Evolutionary conservation across 2,797 vertebrate genomes (phyloP).

Genomic region (Karalla daura): DNA sequence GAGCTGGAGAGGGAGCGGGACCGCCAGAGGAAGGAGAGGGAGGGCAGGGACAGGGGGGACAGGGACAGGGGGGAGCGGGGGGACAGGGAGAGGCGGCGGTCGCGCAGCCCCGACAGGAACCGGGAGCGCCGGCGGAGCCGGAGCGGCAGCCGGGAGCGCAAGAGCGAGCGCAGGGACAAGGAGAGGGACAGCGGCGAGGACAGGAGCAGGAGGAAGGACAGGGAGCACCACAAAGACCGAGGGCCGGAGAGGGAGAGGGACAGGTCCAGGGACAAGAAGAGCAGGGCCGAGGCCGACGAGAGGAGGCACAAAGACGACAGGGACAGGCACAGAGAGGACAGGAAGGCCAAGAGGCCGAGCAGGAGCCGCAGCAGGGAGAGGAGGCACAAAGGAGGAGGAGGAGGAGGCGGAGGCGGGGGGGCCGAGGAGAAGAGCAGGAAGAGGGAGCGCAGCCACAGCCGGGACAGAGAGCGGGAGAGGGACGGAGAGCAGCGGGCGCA

Average conservation of each 20-base stretch:
- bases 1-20: conserved; percentile 94
- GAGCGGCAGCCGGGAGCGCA: conserved; percentile 90
- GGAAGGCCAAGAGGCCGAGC: conserved; percentile 90
- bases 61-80: conserved; percentile 84
- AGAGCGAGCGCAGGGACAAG: conserved; percentile 88
- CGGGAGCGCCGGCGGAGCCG: conserved; percentile 89
- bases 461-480: conserved; percentile 87
- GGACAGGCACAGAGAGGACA: conserved; percentile 90
- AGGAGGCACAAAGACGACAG: conserved; percentile 87
- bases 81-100: conserved; percentile 88
- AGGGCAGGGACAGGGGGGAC: conserved; percentile 79
- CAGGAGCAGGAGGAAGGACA: conserved; percentile 85
- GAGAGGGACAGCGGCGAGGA: conserved; percentile 87
- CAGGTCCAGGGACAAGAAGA: conserved; percentile 92
- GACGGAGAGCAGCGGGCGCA: conserved; percentile 85
- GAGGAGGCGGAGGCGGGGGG: conserved; percentile 85
- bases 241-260: conserved; percentile 90
- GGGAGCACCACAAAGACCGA: conserved; percentile 92
- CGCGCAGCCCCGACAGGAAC: conserved; percentile 88
- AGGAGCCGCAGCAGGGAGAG: conserved; percentile 91
- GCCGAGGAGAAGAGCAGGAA: conserved; percentile 91
- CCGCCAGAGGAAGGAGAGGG: conserved; percentile 84
- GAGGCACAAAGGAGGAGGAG: conserved; percentile 86
- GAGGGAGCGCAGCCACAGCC: conserved; percentile 88
- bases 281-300: conserved; percentile 87